These are phyloP conservation scores for Cottoperca gobio DNA, from an alignment of 2,797 vertebrate genomes.

Conservation along the genomic window DNA sequence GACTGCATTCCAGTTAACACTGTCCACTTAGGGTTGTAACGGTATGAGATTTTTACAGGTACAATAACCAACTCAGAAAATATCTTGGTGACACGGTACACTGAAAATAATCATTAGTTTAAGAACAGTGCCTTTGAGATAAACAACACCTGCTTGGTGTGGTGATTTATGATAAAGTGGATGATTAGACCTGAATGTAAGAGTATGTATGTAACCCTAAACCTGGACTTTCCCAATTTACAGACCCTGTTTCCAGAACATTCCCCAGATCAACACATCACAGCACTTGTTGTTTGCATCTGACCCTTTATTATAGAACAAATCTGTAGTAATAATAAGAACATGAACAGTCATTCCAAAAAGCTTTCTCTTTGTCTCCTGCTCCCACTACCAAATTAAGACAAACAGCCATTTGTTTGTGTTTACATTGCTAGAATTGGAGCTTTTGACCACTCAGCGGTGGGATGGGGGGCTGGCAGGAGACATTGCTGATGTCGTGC, in stretches of 20 bases:
- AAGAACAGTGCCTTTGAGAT: background rate
- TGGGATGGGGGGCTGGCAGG: no score
- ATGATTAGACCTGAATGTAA: background rate
- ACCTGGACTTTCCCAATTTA: slow-evolving; percentile 12
- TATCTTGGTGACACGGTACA: no score
- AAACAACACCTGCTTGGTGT: background rate
- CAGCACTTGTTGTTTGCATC: background rate
- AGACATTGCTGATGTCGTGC: no score
- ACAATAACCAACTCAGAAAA: no score
- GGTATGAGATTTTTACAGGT: no score
- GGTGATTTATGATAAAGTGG: slow-evolving; percentile 12
- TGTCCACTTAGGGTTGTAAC: background rate
- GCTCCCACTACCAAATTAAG: background rate
- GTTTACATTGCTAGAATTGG: no score
- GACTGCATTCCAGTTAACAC: slow-evolving; percentile 29
- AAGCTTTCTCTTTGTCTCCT: background rate
- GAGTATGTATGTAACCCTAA: slow-evolving; percentile 9
- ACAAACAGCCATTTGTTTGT: background rate
- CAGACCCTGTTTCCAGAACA: background rate
- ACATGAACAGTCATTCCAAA: background rate
- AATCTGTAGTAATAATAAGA: background rate
- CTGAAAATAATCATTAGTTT: background rate
- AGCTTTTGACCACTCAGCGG: no score
- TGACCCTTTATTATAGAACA: background rate
- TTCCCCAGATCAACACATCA: background rate